Conservation (phyloP, 2,888 invertebrate species). For the Xiphydria camelus region DNA sequence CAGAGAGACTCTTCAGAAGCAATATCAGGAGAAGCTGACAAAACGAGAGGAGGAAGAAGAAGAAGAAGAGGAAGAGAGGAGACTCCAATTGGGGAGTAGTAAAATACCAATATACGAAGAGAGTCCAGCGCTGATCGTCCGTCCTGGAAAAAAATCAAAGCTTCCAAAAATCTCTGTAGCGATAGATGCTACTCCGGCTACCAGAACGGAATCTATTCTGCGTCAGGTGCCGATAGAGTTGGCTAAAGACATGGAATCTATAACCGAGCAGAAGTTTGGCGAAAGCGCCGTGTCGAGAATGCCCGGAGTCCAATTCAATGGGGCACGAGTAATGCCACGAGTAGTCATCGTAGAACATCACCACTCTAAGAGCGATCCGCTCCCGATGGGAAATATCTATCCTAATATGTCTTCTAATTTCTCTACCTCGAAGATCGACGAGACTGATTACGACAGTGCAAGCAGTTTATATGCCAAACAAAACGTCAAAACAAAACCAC, state of each 20-base stretch:
- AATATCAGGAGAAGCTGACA: conserved; percentile 49
- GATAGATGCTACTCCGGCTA: conserved; percentile 77
- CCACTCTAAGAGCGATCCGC: conserved; percentile 52
- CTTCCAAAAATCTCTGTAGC: conserved; percentile 75
- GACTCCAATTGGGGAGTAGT: conserved; percentile 25
- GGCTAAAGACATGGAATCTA: conserved; percentile 58
- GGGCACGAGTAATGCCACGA: conserved; percentile 36
- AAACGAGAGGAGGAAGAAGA: conserved; percentile 47
- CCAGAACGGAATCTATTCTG: conserved; percentile 72
- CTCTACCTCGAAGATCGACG: conserved; percentile 41
- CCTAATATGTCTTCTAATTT: conserved; percentile 53
- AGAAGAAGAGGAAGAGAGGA: conserved; percentile 28
- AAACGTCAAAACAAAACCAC: conserved; percentile 43
- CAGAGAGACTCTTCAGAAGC: conserved; percentile 50
- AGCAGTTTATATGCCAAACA: conserved; percentile 53
- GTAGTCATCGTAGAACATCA: conserved; percentile 53
- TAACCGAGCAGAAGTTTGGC: conserved; percentile 25
- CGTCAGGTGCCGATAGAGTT: conserved; percentile 78
- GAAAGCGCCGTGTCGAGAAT: conserved; percentile 25
- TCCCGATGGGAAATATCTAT: conserved; percentile 49
- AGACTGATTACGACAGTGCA: conserved; percentile 51
- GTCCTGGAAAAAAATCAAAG: conserved; percentile 57
- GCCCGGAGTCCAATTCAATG: conserved; percentile 2
- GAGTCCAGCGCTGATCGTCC: conserved; percentile 41
- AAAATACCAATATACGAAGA: conserved; percentile 46